phyloP scores from a whole-genome alignment of 64 coral and sea anemone species.

The Dendronephthya gigantea region DNA sequence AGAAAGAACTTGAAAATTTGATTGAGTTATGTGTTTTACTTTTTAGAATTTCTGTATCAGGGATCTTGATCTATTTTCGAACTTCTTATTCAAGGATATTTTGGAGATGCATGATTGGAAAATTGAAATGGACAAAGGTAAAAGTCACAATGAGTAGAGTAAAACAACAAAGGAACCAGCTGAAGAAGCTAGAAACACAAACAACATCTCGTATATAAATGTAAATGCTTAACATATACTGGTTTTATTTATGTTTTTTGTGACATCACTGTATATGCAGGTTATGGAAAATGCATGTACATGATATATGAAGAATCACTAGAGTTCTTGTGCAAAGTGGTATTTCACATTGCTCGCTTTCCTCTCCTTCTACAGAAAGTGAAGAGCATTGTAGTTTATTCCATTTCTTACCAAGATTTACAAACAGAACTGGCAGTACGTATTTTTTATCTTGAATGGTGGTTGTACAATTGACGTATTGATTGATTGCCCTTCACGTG shows the following conservation, averaged over 20 bases:
- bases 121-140: neutral
- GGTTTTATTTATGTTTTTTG: no score
- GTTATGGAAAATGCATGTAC: no score
- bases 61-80: conserved; percentile 78
- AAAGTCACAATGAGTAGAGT: neutral
- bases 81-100: conserved; percentile 75
- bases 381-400: conserved; percentile 48
- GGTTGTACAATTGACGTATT: no score
- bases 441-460: no score
- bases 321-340: neutral
- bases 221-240: no score
- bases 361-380: neutral
- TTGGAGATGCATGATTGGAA: conserved; percentile 81
- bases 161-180: no score
- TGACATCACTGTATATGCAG: no score
- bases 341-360: neutral
- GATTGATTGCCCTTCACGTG: no score
- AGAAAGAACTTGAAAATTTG: neutral
- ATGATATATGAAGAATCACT: no score
- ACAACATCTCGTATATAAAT: no score
- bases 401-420: conserved; percentile 95
- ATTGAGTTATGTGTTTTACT: neutral
- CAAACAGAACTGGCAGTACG: conserved; percentile 48
- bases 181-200: no score
- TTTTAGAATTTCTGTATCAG: conserved; percentile 82